These are phyloP conservation scores for Alaudala cheleensis DNA, from an alignment of 2,113 vertebrate genomes.

Conservation along the genomic window DNA sequence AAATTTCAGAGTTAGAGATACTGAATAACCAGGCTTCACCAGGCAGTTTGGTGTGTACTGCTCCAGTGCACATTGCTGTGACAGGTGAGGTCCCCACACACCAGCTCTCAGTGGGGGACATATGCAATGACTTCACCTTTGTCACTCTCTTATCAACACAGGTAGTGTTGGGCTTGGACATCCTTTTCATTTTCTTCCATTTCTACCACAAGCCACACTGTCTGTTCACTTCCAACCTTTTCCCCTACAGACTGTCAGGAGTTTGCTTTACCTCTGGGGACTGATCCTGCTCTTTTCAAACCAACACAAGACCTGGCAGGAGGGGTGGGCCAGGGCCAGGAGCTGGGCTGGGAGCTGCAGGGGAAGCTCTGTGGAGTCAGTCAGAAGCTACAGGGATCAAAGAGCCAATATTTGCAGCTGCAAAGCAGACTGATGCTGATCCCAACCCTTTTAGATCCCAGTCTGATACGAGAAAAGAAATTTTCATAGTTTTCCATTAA, in stretches of 20 bases:
- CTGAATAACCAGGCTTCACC: neutral
- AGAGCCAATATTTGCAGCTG: conserved; percentile 20
- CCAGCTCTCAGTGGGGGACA: neutral
- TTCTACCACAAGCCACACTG: neutral
- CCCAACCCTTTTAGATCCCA: conserved; percentile 23
- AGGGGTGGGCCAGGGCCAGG: neutral
- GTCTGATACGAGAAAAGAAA: neutral
- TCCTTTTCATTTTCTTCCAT: neutral
- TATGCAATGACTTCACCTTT: neutral
- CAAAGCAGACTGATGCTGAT: conserved; percentile 33
- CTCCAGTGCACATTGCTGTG: neutral
- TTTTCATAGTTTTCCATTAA: conserved; percentile 30
- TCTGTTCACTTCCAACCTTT: neutral
- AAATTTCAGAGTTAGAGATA: neutral
- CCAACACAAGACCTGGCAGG: neutral
- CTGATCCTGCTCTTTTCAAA: neutral
- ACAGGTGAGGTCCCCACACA: neutral
- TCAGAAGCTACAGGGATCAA: neutral
- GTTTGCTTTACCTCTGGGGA: neutral
- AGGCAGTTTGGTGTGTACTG: neutral
- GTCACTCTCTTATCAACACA: neutral
- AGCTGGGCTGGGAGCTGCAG: neutral
- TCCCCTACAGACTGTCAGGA: neutral
- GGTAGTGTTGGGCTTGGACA: neutral
- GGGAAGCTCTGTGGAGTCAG: neutral